Conservation (phyloP, 2,888 invertebrate species). For the Diaprepes abbreviatus region DNA sequence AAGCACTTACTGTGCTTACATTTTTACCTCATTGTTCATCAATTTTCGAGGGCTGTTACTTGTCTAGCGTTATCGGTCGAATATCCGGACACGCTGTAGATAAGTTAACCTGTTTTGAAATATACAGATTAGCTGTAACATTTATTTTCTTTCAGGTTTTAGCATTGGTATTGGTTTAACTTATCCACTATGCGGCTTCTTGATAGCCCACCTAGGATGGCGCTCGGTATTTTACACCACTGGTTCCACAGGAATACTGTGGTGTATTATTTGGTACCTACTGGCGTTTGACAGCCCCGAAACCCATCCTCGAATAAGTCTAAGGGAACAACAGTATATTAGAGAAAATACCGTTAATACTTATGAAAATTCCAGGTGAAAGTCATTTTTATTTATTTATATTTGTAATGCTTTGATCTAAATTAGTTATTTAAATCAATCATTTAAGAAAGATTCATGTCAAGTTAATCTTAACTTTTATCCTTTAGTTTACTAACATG, state of each 20-base stretch:
- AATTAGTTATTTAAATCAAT: neutral
- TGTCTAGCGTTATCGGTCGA: too few species aligned
- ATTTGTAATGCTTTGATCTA: neutral
- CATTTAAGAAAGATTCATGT: too few species aligned
- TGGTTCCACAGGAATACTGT: constrained; percentile 72
- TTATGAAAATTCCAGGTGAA: constrained; percentile 67
- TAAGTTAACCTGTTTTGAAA: too few species aligned
- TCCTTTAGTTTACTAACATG: too few species aligned
- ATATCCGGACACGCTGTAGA: too few species aligned
- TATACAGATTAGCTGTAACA: too few species aligned
- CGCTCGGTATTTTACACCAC: constrained; percentile 79
- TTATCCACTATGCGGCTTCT: constrained; percentile 78
- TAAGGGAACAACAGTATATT: constrained; percentile 76
- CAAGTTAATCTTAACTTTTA: too few species aligned
- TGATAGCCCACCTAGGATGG: constrained; percentile 79
- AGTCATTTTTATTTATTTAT: neutral
- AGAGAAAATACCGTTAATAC: constrained; percentile 72
- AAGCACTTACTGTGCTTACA: too few species aligned
- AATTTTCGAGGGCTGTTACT: too few species aligned
- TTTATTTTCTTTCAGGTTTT: constrained; percentile 70
- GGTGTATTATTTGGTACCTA: constrained; percentile 79
- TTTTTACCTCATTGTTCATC: too few species aligned
- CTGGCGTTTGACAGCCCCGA: constrained; percentile 78
- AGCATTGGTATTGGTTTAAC: constrained; percentile 81
- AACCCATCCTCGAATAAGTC: constrained; percentile 77